Conservation (phyloP, 92 coral and sea anemone species). For the Porites divaricata region DNA sequence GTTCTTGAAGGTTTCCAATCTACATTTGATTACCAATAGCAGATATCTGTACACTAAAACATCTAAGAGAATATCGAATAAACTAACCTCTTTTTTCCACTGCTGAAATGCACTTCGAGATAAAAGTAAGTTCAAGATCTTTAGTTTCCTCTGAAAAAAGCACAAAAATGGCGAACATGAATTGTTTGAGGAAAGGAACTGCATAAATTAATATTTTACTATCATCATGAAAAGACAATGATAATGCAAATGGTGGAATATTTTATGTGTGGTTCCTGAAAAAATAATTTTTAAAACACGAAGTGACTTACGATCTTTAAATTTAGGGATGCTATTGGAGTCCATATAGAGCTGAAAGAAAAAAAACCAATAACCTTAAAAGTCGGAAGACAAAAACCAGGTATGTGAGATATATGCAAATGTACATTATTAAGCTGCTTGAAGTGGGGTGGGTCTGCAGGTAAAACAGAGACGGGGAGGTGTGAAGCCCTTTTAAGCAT, state of each 20-base stretch:
- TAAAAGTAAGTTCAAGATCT: slow-evolving; percentile 81
- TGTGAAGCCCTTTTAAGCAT: too few species aligned
- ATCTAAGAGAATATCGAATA: not conserved
- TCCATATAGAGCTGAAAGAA: slow-evolving; percentile 73
- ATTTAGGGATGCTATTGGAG: slow-evolving; percentile 56
- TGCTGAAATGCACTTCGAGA: slow-evolving; percentile 86
- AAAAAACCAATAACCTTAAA: not conserved
- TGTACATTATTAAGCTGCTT: too few species aligned
- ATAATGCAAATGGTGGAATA: too few species aligned
- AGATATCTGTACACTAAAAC: not conserved
- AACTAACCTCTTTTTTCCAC: slow-evolving; percentile 91
- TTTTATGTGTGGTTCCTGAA: not conserved
- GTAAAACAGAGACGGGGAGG: too few species aligned
- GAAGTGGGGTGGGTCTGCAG: too few species aligned
- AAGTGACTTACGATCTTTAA: slow-evolving; percentile 60
- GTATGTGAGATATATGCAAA: too few species aligned
- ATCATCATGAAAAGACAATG: too few species aligned
- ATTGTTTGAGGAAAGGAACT: too few species aligned
- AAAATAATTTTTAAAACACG: not conserved
- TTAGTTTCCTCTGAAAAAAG: slow-evolving; percentile 63
- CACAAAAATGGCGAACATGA: not conserved
- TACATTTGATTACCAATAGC: not conserved
- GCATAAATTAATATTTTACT: too few species aligned
- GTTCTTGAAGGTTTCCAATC: not conserved
- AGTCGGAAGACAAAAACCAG: too few species aligned